Percentiles rank a stretch among this genome's conserved stretches.
Evolutionary conservation across 2,888 invertebrate species (phyloP).

Genomic region (Apodemia mormo): DNA sequence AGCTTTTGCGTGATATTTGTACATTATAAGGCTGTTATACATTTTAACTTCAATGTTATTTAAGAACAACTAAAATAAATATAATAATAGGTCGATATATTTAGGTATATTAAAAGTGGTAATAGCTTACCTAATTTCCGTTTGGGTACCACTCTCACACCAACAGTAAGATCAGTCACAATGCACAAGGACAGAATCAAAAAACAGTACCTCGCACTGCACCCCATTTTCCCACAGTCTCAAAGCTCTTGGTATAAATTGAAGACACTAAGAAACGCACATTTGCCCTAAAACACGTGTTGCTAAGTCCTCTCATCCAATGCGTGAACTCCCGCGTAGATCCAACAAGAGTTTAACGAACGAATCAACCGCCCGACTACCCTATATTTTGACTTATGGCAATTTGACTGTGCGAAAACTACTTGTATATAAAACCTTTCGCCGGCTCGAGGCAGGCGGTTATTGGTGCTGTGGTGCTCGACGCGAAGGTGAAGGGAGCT

Average conservation of each 20-base stretch:
- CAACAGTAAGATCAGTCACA: slow-evolving; percentile 75
- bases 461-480: slow-evolving; percentile 64
- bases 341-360: slow-evolving; percentile 45
- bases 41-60: too few species aligned
- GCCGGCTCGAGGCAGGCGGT: slow-evolving; percentile 76
- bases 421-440: slow-evolving; percentile 85
- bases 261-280: slow-evolving; percentile 60
- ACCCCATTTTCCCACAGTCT: slow-evolving; percentile 73
- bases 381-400: slow-evolving; percentile 84
- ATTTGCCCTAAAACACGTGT: slow-evolving; percentile 53
- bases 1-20: too few species aligned
- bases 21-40: too few species aligned
- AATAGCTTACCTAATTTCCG: slow-evolving; percentile 78
- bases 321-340: slow-evolving; percentile 45
- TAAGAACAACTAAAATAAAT: too few species aligned
- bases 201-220: slow-evolving; percentile 76
- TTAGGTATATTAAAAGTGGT: not conserved
- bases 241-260: slow-evolving; percentile 38
- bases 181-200: slow-evolving; percentile 77
- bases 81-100: not conserved
- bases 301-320: slow-evolving; percentile 49
- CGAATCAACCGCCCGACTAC: slow-evolving; percentile 79
- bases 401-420: slow-evolving; percentile 82
- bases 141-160: slow-evolving; percentile 80
- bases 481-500: slow-evolving; percentile 61